These are phyloP conservation scores for Festucalex cinctus DNA, from an alignment of 2,113 vertebrate genomes.

Conservation along the genomic window DNA sequence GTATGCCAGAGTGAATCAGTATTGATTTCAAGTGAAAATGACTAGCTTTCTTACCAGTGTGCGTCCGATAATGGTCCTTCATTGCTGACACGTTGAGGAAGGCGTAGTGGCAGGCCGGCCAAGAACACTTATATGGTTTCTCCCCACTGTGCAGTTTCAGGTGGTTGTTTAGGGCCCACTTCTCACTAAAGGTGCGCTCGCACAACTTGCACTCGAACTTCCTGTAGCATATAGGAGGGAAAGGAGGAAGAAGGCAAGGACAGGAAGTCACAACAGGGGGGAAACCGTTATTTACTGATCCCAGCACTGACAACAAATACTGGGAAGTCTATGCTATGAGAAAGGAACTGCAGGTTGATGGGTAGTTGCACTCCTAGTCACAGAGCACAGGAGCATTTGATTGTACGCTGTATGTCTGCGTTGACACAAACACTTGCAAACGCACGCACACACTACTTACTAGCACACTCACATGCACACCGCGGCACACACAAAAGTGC, in stretches of 20 bases:
- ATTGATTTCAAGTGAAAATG: constrained; percentile 5
- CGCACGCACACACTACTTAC: constrained; percentile 27
- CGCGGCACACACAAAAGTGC: constrained; percentile 45
- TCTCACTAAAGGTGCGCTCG: constrained; percentile 94
- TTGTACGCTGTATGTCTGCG: constrained; percentile 47
- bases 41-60: constrained; percentile 83
- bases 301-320: constrained; percentile 53
- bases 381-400: constrained; percentile 33
- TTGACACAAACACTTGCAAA: constrained; percentile 10
- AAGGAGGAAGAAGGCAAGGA: constrained; percentile 14
- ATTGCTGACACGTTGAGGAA: constrained; percentile 96
- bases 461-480: constrained; percentile 10
- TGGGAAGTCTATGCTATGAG: constrained; percentile 58
- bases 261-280: neutral
- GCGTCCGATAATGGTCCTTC: constrained; percentile 97
- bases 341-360: constrained; percentile 49
- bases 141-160: constrained; percentile 97
- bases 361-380: constrained; percentile 38
- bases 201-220: constrained; percentile 94
- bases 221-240: constrained; percentile 65
- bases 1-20: constrained; percentile 10
- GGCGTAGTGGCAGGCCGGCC: constrained; percentile 95
- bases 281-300: constrained; percentile 60
- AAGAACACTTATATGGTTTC: constrained; percentile 93
- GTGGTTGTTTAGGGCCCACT: constrained; percentile 98